A percentile compares a stretch with the other conserved stretches of the same genome.
Conservation (phyloP, 2,113 vertebrate genomes). For the Hippocampus mohnikei region DNA sequence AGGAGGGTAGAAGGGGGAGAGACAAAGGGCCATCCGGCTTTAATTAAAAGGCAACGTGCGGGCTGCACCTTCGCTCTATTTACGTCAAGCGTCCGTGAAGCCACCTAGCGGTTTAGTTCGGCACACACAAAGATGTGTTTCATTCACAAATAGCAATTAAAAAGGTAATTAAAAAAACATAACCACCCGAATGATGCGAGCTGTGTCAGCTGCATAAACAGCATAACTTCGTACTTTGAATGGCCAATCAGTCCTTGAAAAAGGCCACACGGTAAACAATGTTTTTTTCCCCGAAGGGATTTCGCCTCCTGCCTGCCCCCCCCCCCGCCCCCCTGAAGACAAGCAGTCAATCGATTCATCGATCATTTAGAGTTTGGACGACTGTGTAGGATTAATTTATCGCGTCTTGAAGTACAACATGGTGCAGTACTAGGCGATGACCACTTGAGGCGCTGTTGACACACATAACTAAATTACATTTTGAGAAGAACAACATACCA, state of each 20-base stretch:
- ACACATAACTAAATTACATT: neutral
- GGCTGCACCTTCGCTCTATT: neutral
- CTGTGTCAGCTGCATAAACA: neutral
- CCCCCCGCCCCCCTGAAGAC: neutral
- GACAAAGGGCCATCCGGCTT: slow-evolving; percentile 47
- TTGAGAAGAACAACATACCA: too few relatives aligned
- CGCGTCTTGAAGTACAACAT: neutral
- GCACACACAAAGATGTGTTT: neutral
- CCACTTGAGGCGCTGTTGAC: neutral
- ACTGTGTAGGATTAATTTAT: neutral
- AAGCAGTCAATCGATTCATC: neutral
- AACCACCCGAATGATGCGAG: neutral
- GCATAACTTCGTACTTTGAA: neutral
- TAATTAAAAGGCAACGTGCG: slow-evolving; percentile 34
- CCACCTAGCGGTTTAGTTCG: neutral
- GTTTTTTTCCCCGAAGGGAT: neutral
- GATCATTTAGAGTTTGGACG: neutral
- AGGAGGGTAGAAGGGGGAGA: slow-evolving; percentile 23
- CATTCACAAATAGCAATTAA: neutral
- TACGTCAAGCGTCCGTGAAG: neutral
- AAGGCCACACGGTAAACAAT: neutral
- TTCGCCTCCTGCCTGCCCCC: neutral
- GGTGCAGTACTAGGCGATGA: neutral
- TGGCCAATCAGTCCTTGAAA: neutral
- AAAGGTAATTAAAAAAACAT: neutral